Evolutionary conservation across 2,888 invertebrate species (phyloP).

Genomic region (Nomada ruficornis): DNA sequence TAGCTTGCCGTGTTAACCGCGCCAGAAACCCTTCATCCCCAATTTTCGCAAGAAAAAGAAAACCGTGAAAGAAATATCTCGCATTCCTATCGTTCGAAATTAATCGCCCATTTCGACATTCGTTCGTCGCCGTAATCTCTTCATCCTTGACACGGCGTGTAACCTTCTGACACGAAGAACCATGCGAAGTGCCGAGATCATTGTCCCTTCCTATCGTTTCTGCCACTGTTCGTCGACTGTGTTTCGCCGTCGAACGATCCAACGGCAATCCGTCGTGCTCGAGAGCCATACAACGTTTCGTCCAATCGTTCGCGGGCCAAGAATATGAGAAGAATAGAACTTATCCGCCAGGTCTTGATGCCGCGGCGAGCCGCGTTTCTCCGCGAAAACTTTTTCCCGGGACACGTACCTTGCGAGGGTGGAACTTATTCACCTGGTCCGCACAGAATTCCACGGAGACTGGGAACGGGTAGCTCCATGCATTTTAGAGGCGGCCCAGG

Average conservation of each 20-base stretch:
- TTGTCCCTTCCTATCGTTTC: constrained; percentile 60
- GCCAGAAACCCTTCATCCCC: too few relatives aligned
- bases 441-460: constrained; percentile 37
- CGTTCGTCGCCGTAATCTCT: constrained; percentile 58
- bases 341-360: not conserved
- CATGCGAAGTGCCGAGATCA: constrained; percentile 32
- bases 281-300: not conserved
- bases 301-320: not conserved
- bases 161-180: constrained; percentile 60
- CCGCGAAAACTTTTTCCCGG: constrained; percentile 31
- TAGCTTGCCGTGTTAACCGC: too few relatives aligned
- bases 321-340: not conserved
- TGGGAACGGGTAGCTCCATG: constrained; percentile 46
- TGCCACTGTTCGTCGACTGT: constrained; percentile 33
- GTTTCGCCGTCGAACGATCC: constrained; percentile 13
- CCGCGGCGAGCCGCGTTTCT: constrained; percentile 5
- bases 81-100: constrained; percentile 34
- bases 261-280: constrained; percentile 33
- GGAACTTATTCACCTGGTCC: constrained; percentile 51
- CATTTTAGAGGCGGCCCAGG: constrained; percentile 35
- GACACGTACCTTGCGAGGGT: constrained; percentile 36
- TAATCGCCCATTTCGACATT: constrained; percentile 66
- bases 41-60: not conserved
- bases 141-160: constrained; percentile 65
- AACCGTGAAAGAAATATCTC: constrained; percentile 12